Percentiles rank a stretch among this genome's conserved stretches.
Conservation (phyloP, 2,888 invertebrate genomes). For the Neria commutata region DNA sequence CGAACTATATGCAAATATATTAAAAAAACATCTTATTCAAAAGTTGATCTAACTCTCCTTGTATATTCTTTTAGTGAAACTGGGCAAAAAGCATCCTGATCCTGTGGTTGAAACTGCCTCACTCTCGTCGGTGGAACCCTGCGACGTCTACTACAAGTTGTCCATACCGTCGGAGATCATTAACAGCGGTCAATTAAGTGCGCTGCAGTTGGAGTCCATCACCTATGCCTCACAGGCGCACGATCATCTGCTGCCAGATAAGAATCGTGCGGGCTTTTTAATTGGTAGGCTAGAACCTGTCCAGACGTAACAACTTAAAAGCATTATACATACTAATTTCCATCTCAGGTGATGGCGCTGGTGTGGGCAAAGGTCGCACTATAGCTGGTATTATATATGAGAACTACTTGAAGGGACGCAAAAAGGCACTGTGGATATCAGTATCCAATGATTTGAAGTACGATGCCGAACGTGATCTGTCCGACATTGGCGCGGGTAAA, state of each 20-base stretch:
- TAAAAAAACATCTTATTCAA: constrained; percentile 25
- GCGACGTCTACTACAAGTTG: constrained; percentile 86
- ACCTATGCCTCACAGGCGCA: constrained; percentile 98
- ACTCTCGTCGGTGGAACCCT: constrained; percentile 92
- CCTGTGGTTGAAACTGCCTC: constrained; percentile 99
- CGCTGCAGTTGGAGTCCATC: constrained; percentile 95
- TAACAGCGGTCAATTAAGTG: constrained; percentile 85
- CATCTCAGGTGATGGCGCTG: constrained; percentile 89
- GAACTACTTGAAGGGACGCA: constrained; percentile 91
- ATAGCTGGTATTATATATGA: constrained; percentile 98
- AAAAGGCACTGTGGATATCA: constrained; percentile 97
- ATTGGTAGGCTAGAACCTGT: constrained; percentile 75
- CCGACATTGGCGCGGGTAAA: constrained; percentile 91
- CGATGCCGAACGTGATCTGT: constrained; percentile 94
- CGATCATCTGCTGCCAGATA: constrained; percentile 85
- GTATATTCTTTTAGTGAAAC: constrained; percentile 80
- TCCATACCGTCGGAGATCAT: constrained; percentile 86
- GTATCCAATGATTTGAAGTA: constrained; percentile 98
- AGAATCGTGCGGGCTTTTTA: constrained; percentile 91
- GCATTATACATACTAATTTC: too few relatives aligned
- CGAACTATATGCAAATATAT: too few relatives aligned
- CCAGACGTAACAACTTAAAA: too few relatives aligned
- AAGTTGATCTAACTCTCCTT: constrained; percentile 9
- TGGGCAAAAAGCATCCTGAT: constrained; percentile 97
- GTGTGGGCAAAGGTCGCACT: constrained; percentile 96